Base-by-base conservation (phyloP, 2,888 invertebrate genomes). In the Megalurothrips usitatus region DNA sequence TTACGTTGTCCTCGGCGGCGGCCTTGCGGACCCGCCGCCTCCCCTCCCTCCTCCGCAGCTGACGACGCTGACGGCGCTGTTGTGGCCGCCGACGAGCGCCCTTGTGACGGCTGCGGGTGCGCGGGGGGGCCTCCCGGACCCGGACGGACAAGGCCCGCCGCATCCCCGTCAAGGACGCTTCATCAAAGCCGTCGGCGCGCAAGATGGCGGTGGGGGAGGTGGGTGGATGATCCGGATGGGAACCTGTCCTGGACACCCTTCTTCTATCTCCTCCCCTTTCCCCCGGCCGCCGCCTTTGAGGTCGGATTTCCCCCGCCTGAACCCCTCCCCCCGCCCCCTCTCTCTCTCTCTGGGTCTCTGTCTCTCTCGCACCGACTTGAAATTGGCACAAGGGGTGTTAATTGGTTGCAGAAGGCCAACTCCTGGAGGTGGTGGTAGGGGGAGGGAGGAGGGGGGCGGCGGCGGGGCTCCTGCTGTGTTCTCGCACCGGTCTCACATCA, bases 351-450 rank as follows among this genome's bases (percentile, higher is more conserved):
- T 43, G 3, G 2, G 3, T 43, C 34, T 43, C 34, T 43, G 3
- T 43, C 34, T 43, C 34, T 19, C 58, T 14, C 58, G 0, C 58
- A 43, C 34, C 34, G 34, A 43, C 34, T 43, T 26, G 68, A 23
- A 75, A 23, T 75, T 12, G 68, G 68, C 26, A 26, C 68, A 75
- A 75, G 68, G 68, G 68, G 26, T 75, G 68, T 75, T 75, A 75
- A 75, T 75, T 75, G 68, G 68, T 26, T 23, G 34, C 34, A 43
- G 34, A 43, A 43, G 23, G 68, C 23, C 26, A 26, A 26, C 23
- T 26, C 14, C 58, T 0, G 58, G 58, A 58, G 58, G 17, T 58
- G n/a, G 58, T 14, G 6, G 6, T 6, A n/a, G 10, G 58, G 14
- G 58, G 52, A 12, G 14, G 12, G 1, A 58, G 14, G 0, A 17